phyloP scores from a whole-genome alignment of 1,140 invertebrate genomes.

The Piezodorus guildinii region DNA sequence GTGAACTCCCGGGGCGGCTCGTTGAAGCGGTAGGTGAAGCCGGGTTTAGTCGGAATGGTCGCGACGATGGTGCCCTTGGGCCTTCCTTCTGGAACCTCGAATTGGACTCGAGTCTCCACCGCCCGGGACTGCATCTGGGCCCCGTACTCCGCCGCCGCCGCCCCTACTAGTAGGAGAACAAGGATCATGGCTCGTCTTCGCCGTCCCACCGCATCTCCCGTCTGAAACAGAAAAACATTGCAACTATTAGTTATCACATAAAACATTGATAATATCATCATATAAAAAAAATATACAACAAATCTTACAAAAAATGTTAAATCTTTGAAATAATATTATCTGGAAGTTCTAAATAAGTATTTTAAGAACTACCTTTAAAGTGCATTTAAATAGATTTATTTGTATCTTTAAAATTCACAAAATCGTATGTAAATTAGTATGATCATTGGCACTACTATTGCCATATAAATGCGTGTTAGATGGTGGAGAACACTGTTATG shows the following conservation, averaged over 20 bases:
- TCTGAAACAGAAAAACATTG: slow-evolving; percentile 15
- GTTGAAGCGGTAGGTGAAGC: slow-evolving; percentile 84
- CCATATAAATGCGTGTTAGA: not conserved
- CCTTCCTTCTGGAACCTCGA: slow-evolving; percentile 72
- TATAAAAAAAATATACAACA: too few relatives aligned
- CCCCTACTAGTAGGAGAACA: slow-evolving; percentile 17
- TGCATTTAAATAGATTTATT: too few relatives aligned
- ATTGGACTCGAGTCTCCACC: slow-evolving; percentile 71
- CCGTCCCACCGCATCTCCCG: slow-evolving; percentile 13
- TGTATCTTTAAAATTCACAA: too few relatives aligned
- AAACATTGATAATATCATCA: too few relatives aligned
- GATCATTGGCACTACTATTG: too few relatives aligned
- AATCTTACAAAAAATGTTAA: too few relatives aligned
- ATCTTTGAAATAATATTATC: too few relatives aligned
- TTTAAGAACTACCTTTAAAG: too few relatives aligned
- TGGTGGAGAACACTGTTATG: too few relatives aligned
- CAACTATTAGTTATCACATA: too few relatives aligned
- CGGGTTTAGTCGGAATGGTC: slow-evolving; percentile 69
- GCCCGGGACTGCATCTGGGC: slow-evolving; percentile 70
- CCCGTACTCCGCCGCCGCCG: slow-evolving; percentile 12
- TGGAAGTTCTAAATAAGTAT: too few relatives aligned
- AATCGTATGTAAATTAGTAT: too few relatives aligned
- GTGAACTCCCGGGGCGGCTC: slow-evolving; percentile 73
- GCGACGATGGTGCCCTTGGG: slow-evolving; percentile 71
- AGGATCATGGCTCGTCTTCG: slow-evolving; percentile 9